Conservation (phyloP, 2,797 vertebrate species). For the Myripristis murdjan region DNA sequence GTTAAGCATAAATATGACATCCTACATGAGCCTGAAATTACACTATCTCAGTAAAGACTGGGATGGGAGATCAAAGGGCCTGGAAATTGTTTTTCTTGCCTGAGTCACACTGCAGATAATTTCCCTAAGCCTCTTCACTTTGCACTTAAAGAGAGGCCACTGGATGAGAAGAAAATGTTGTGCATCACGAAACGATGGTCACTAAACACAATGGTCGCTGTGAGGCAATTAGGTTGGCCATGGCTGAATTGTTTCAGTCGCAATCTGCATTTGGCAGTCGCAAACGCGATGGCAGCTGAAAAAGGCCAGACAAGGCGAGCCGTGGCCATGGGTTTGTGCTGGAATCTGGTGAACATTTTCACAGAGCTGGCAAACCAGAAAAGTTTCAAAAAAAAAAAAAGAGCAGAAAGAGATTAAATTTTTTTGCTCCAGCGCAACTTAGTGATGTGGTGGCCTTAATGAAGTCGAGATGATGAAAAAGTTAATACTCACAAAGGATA, state of each 20-base stretch:
- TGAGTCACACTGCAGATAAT: constrained; percentile 5
- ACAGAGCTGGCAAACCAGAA: no score
- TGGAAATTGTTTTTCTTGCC: constrained; percentile 1
- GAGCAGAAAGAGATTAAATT: no score
- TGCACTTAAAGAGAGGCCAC: constrained; percentile 14
- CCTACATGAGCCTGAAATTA: background rate
- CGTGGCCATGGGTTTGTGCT: background rate
- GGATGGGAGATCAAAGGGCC: background rate
- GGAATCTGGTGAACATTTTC: no score
- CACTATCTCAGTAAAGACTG: background rate
- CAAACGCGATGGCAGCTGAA: constrained; percentile 1
- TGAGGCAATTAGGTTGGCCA: constrained; percentile 24
- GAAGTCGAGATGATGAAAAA: background rate
- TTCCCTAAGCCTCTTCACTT: constrained; percentile 21
- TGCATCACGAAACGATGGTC: constrained; percentile 16
- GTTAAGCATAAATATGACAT: background rate
- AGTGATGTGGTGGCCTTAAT: background rate
- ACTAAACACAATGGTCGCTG: background rate
- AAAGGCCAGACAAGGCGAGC: constrained; percentile 20
- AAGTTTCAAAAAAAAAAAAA: no score
- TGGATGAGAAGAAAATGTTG: constrained; percentile 4
- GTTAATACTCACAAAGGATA: no score
- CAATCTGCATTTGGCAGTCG: constrained; percentile 46
- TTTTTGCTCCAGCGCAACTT: constrained; percentile 4
- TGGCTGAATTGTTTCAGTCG: constrained; percentile 36